phyloP scores from a whole-genome alignment of 2,888 invertebrate genomes.

The Callosobruchus maculatus region DNA sequence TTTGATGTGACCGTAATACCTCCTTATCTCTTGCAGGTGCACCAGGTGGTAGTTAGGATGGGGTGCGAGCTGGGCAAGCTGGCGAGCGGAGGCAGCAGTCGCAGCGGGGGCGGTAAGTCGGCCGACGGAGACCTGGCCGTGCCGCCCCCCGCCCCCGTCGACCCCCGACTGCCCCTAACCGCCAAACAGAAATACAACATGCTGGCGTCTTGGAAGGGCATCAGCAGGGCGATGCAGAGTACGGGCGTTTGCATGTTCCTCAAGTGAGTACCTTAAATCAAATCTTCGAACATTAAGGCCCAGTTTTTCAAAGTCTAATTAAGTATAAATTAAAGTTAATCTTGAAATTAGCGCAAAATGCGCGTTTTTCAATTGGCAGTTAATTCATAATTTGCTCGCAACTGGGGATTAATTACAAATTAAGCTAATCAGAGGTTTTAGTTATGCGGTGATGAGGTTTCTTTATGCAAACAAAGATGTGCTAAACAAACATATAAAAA shows the following conservation, averaged over 20 bases:
- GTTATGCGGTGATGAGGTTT: no score
- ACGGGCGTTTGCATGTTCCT: conserved; percentile 90
- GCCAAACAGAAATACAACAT: conserved; percentile 85
- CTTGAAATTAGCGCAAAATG: no score
- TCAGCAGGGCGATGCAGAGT: conserved; percentile 81
- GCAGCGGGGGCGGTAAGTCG: conserved; percentile 35
- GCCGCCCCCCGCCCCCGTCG: conserved; percentile 63
- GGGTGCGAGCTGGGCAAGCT: conserved; percentile 77
- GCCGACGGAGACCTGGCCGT: conserved; percentile 52
- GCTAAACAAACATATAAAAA: no score
- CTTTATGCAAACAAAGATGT: no score
- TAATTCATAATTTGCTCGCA: no score
- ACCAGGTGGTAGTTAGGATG: conserved; percentile 48
- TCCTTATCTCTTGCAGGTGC: background rate
- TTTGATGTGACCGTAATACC: no score
- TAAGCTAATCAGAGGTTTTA: no score
- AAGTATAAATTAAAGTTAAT: no score
- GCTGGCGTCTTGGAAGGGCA: conserved; percentile 88
- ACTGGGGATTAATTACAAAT: no score
- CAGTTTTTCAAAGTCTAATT: no score
- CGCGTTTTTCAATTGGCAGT: no score
- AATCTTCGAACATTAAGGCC: no score
- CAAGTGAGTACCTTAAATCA: conserved; percentile 67
- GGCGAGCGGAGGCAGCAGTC: conserved; percentile 48
- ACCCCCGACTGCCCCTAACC: conserved; percentile 77